Conservation (phyloP, 2,113 vertebrate species). For the Nyctibius bracteatus region DNA sequence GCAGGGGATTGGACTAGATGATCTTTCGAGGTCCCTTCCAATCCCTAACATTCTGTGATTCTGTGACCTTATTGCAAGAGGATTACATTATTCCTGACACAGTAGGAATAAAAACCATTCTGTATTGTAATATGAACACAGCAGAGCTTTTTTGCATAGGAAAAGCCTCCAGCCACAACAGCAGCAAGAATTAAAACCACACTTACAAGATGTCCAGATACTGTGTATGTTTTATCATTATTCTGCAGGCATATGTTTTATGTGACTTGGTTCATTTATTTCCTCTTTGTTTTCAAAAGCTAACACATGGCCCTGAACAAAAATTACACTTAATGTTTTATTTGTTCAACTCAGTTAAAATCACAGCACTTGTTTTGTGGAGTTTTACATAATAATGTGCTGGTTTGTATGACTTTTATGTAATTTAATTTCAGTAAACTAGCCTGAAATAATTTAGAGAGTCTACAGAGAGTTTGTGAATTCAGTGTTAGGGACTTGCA, state of each 20-base stretch:
- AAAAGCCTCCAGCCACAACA: slow-evolving; percentile 46
- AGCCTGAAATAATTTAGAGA: slow-evolving; percentile 17
- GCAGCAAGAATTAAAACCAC: slow-evolving; percentile 56
- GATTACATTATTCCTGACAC: neutral
- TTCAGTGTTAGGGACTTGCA: slow-evolving; percentile 6
- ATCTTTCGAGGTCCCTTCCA: too few relatives aligned
- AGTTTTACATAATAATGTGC: slow-evolving; percentile 32
- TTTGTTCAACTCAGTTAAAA: slow-evolving; percentile 42
- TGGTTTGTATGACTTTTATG: slow-evolving; percentile 25
- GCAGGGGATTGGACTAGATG: too few relatives aligned
- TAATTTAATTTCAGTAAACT: slow-evolving; percentile 51
- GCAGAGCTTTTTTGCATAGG: neutral
- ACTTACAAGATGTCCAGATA: slow-evolving; percentile 11
- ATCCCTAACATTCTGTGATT: too few relatives aligned
- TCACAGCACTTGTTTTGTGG: slow-evolving; percentile 15
- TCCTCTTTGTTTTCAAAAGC: slow-evolving; percentile 53
- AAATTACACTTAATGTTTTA: slow-evolving; percentile 24
- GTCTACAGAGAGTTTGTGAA: slow-evolving; percentile 18
- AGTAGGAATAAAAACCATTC: neutral
- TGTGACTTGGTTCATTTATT: slow-evolving; percentile 49
- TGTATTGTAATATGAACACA: neutral
- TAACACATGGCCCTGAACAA: slow-evolving; percentile 30
- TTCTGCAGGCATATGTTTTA: slow-evolving; percentile 36
- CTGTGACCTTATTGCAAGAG: neutral
- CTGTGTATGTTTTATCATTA: slow-evolving; percentile 6